phyloP scores from a whole-genome alignment of 2,113 vertebrate genomes.

The Cyanoramphus novaezelandiae region DNA sequence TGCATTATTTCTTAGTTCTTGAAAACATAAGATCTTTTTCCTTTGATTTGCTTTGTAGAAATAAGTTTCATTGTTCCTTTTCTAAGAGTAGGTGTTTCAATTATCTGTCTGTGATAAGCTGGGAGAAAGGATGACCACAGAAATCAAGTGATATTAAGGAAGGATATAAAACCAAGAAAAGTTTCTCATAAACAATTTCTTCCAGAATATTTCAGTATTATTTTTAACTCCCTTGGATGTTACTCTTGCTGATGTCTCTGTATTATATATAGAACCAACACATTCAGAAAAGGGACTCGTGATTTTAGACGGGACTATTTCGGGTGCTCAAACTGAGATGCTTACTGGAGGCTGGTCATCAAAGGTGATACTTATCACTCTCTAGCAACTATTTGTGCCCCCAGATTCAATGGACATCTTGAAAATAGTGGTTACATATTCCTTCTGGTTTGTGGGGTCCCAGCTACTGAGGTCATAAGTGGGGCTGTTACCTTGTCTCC shows the following conservation, averaged over 20 bases:
- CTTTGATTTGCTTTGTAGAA: not conserved
- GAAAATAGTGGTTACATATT: not conserved
- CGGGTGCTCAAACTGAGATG: not conserved
- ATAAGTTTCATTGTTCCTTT: constrained; percentile 4
- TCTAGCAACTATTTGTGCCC: not conserved
- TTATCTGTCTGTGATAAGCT: not conserved
- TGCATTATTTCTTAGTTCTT: not conserved
- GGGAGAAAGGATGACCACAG: not conserved
- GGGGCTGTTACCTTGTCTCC: not conserved
- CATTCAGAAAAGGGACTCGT: not conserved
- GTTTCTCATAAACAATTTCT: not conserved
- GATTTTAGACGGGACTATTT: not conserved
- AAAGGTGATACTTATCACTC: not conserved
- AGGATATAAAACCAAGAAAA: not conserved
- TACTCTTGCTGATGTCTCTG: not conserved
- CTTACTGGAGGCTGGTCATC: not conserved
- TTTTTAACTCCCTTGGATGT: constrained; percentile 4
- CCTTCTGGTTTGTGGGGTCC: fast-evolving
- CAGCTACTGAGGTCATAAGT: not conserved
- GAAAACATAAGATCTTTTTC: not conserved
- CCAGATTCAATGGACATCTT: not conserved
- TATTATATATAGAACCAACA: not conserved
- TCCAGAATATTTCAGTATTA: constrained; percentile 2
- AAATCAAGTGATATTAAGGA: not conserved
- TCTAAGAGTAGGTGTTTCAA: not conserved